Conservation (phyloP, 2,888 invertebrate species). For the Embidobia sp. region DNA sequence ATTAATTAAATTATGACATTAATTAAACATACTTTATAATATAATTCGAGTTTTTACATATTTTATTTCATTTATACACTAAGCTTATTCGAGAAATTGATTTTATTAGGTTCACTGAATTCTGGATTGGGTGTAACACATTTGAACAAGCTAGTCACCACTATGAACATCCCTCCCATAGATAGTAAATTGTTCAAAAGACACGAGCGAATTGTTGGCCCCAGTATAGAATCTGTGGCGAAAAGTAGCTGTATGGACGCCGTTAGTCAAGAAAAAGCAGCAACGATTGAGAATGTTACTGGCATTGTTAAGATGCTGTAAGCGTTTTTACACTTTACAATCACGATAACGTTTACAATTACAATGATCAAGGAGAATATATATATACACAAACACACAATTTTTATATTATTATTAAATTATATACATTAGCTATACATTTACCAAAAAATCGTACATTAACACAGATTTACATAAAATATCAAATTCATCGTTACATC, state of each 20-base stretch:
- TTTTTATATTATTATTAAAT: too few relatives aligned
- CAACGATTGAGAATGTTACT: not conserved
- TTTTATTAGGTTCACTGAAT: slow-evolving; percentile 22
- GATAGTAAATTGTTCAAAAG: slow-evolving; percentile 21
- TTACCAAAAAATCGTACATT: too few relatives aligned
- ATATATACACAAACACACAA: too few relatives aligned
- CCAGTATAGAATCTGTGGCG: slow-evolving; percentile 15
- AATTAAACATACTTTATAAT: not conserved
- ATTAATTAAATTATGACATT: not conserved
- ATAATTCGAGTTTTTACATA: not conserved
- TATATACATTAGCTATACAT: too few relatives aligned
- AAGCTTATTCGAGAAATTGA: not conserved
- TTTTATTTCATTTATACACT: not conserved
- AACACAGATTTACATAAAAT: too few relatives aligned
- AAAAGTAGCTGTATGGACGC: not conserved
- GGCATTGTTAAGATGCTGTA: not conserved
- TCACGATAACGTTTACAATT: not conserved
- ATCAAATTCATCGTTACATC: too few relatives aligned
- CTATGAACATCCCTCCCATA: slow-evolving; percentile 21
- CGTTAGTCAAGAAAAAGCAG: not conserved
- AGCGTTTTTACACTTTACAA: not conserved
- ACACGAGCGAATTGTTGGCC: slow-evolving; percentile 14
- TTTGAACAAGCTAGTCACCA: slow-evolving; percentile 32
- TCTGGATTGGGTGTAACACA: slow-evolving; percentile 41
- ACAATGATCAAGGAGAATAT: too few relatives aligned